Evolutionary conservation across 2,888 invertebrate genomes (phyloP), one percentile per base, ranked within the genome.

Genomic region (Morpho helenor): DNA sequence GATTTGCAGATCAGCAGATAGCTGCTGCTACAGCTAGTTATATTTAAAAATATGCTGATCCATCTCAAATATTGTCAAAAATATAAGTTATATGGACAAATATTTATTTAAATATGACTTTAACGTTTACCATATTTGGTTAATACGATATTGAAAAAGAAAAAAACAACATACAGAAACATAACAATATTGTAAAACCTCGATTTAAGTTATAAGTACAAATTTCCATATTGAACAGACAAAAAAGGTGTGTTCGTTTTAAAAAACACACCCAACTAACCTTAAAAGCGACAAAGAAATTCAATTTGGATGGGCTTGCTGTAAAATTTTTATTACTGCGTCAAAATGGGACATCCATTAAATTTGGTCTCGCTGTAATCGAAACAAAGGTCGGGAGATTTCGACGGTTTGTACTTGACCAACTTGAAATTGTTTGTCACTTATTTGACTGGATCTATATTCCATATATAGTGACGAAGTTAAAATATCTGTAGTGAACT

Each of bases 241-340:
- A 31, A 31, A 31, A 31, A 22, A 43, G 16, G 50, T 8, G 22
- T 52, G 6, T n/a, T 7, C 45, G 23, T n/a, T 47, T 48, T 48
- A 6, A 10, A 39, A 54, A 54, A 47, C 42, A 23, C 23, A 42
- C 54, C 23, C 31, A 54, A 54, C 16, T 54, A 41, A 40, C 8
- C 54, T 47, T 41, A 42, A 54, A 54, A 48, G 42, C 10, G 48
- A 64, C 70, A 72, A 66, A 69, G 68, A 76, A 82, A 84, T 85
- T 81, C 77, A 82, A 84, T 84, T 84, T 76, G 69, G 67, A 59
- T 44, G 69, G 68, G 69, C 69, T 71, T 64, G 71, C 75, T 72
- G 77, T 84, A 79, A 80, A 76, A 79, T 82, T 80, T 83, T 84
- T 85, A 84, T 87, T 82, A 84, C 80, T 75, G 73, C 72, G 68